phyloP scores from a whole-genome alignment of 2,797 vertebrate species.

The Anableps anableps region DNA sequence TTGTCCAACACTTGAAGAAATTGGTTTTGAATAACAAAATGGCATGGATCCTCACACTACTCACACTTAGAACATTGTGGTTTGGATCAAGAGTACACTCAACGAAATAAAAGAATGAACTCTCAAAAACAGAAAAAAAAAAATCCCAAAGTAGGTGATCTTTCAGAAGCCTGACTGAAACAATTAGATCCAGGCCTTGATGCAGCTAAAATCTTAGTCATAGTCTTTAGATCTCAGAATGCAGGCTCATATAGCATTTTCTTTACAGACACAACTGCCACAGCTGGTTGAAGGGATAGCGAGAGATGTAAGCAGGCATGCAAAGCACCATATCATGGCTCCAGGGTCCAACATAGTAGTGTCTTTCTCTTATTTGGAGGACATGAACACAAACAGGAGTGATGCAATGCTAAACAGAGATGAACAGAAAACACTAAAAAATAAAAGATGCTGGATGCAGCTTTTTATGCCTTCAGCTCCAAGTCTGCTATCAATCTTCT shows the following conservation, averaged over 20 bases:
- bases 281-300: conserved; percentile 68
- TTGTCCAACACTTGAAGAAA: conserved; percentile 61
- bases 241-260: conserved; percentile 21
- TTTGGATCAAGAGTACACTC: conserved; percentile 48
- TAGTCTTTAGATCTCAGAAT: conserved; percentile 26
- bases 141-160: conserved; percentile 19
- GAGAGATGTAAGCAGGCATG: conserved; percentile 69
- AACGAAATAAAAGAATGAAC: conserved; percentile 43
- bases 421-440: conserved; percentile 54
- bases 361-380: conserved; percentile 56
- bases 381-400: conserved; percentile 45
- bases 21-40: conserved; percentile 65
- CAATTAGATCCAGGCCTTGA: conserved; percentile 16
- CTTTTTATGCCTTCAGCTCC: conserved; percentile 46
- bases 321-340: conserved; percentile 52
- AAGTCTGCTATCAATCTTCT: conserved; percentile 35
- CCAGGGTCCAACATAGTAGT: conserved; percentile 51
- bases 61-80: conserved; percentile 54
- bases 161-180: conserved; percentile 22
- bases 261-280: conserved; percentile 42
- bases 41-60: conserved; percentile 36
- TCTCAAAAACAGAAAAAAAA: conserved; percentile 47
- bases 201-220: conserved; percentile 29
- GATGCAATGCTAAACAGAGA: conserved; percentile 8
- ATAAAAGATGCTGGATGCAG: conserved; percentile 43